phyloP scores from a whole-genome alignment of 2,797 vertebrate species.

The Discoglossus pictus region DNA sequence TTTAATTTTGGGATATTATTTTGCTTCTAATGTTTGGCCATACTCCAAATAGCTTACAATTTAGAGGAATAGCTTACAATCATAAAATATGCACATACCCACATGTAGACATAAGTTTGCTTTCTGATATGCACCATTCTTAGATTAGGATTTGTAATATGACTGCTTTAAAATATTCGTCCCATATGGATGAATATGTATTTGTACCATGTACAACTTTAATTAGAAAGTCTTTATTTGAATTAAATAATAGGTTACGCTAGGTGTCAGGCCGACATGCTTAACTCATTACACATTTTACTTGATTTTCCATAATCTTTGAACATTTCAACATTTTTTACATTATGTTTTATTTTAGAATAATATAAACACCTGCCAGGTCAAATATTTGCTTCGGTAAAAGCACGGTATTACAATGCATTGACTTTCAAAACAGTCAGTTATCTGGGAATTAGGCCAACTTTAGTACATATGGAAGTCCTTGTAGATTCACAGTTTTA shows the following conservation, averaged over 20 bases:
- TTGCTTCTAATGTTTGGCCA: no score
- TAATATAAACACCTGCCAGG: slow-evolving; percentile 36
- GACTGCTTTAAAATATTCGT: no score
- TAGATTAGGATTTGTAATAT: no score
- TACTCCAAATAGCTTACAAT: no score
- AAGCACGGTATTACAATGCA: slow-evolving; percentile 24
- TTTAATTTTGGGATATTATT: no score
- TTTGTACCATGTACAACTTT: neutral
- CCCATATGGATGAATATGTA: no score
- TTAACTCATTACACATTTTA: neutral
- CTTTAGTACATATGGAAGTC: slow-evolving; percentile 43
- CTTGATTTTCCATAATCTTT: slow-evolving; percentile 2
- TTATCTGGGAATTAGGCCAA: slow-evolving; percentile 46
- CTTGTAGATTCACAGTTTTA: slow-evolving; percentile 47
- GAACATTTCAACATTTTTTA: no score
- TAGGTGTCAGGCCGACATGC: neutral
- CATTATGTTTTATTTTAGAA: slow-evolving; percentile 10
- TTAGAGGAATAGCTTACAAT: no score
- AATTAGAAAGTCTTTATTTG: neutral
- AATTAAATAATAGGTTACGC: neutral
- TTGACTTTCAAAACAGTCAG: slow-evolving; percentile 24
- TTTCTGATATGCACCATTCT: no score
- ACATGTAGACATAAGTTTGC: neutral
- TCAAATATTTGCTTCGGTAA: slow-evolving; percentile 33
- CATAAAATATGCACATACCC: no score